phyloP scores from a whole-genome alignment of 2,113 vertebrate genomes.

The Brachypodius melanocephalos region DNA sequence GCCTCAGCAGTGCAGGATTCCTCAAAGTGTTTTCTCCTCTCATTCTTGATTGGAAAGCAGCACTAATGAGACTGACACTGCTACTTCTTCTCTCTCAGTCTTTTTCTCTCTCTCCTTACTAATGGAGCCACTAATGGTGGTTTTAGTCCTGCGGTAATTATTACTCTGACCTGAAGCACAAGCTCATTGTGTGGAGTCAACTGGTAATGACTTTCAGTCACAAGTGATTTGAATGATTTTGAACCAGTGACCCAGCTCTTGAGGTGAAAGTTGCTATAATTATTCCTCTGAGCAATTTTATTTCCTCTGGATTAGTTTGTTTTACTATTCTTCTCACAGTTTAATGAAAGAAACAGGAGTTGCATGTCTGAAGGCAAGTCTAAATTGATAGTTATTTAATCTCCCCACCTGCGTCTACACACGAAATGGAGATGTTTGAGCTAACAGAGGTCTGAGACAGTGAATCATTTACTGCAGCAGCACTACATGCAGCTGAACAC shows the following conservation, averaged over 20 bases:
- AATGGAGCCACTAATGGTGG: not conserved
- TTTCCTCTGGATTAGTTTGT: slow-evolving; percentile 5
- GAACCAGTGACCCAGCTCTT: slow-evolving; percentile 29
- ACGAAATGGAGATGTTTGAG: not conserved
- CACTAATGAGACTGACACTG: not conserved
- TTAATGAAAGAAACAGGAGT: not conserved
- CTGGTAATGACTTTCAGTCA: slow-evolving; percentile 63
- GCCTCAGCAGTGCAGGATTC: not conserved
- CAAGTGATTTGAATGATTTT: slow-evolving; percentile 54
- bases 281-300: slow-evolving; percentile 46
- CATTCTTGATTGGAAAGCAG: not conserved
- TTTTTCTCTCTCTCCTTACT: not conserved
- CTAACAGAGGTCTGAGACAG: not conserved
- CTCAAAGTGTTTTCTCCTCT: not conserved
- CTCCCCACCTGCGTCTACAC: not conserved
- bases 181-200: slow-evolving; percentile 51
- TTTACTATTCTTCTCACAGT: slow-evolving; percentile 14
- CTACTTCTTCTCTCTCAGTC: not conserved
- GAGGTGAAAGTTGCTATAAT: slow-evolving; percentile 32
- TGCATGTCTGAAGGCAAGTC: not conserved
- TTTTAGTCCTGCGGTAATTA: slow-evolving; percentile 50
- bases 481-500: not conserved
- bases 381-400: slow-evolving; percentile 25
- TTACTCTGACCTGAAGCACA: slow-evolving; percentile 52
- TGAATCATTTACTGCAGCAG: not conserved